Evolutionary conservation across 1,140 invertebrate species (phyloP), one percentile per base, ranked within the genome.

Genomic region (Drosophila persimilis): DNA sequence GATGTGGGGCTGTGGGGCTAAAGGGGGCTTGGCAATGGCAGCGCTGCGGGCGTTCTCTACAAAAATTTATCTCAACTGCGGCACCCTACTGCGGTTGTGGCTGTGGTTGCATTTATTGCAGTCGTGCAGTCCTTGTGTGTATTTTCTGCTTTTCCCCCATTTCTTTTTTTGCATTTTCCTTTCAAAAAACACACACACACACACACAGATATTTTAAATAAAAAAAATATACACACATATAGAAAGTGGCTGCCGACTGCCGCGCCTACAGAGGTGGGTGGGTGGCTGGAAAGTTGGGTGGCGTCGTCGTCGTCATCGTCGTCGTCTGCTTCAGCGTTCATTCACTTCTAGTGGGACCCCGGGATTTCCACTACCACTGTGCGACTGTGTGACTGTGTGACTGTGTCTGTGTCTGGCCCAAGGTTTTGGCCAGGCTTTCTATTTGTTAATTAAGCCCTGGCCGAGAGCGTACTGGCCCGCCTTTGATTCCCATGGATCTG

Each of bases 401-500:
- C 58, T 41, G 20, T n/a, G n/a, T n/a, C n/a, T n/a, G n/a, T 39
- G 83, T 89, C 80, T 89, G 75, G 71, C 59, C 62, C 78, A 88
- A 88, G 81, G 83, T 77, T 86, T 41, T 41, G 69, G 75, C 80
- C 77, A 86, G 80, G 51, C 69, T 86, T 88, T 86, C 69, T 78
- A 88, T 88, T 86, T 86, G 81, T 86, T 86, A 86, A 86, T 86
- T 86, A 86, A 86, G 78, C 66, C 54, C 53, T 58, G 44, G 47
- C 52, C 51, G 48, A 24, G 15, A 17, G 13, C 9, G 17, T 51
- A 52, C 41, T 4, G 47, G 57, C n/a, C n/a, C 39, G 44, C 45
- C 24, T 48, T 39, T 39, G 11, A 39, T 39, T 39, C 35, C 15
- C 6, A 51, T 29, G 13, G 46, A 31, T 46, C 50, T 44, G 41